Conservation (phyloP, 2,797 vertebrate species). For the Acanthopagrus latus region DNA sequence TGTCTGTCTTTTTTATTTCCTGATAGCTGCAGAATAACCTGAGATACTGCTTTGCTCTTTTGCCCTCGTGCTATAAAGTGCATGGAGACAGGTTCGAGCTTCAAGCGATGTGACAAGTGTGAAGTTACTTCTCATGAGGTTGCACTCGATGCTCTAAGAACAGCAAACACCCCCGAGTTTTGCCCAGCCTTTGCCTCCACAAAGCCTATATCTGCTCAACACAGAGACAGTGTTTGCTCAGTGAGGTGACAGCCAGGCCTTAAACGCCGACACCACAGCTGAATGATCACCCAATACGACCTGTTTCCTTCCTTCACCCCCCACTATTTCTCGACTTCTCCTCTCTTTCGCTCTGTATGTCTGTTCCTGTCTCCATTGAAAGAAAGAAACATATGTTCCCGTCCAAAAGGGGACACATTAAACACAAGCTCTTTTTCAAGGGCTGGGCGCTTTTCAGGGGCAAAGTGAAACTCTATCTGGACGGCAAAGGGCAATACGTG, state of each 20-base stretch:
- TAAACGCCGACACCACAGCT: conserved; percentile 58
- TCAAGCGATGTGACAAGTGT: conserved; percentile 34
- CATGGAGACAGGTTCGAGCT: conserved; percentile 16
- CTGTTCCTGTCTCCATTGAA: conserved; percentile 63
- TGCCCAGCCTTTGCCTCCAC: conserved; percentile 56
- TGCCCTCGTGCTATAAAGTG: conserved; percentile 31
- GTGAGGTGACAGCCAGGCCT: conserved; percentile 77
- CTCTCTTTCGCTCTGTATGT: conserved; percentile 58
- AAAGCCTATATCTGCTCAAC: conserved; percentile 72
- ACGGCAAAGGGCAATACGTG: conserved; percentile 81
- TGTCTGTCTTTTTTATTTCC: conserved; percentile 62
- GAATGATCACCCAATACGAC: conserved; percentile 68
- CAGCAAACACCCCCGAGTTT: conserved; percentile 29
- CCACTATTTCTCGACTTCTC: conserved; percentile 56
- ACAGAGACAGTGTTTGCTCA: conserved; percentile 78
- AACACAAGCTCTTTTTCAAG: conserved; percentile 81
- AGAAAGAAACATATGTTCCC: conserved; percentile 83
- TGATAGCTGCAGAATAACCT: conserved; percentile 50
- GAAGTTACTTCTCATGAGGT: conserved; percentile 37
- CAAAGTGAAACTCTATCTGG: conserved; percentile 83
- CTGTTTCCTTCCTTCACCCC: conserved; percentile 68
- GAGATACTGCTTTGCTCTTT: conserved; percentile 39
- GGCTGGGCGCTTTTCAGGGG: conserved; percentile 77
- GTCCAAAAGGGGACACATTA: conserved; percentile 78
- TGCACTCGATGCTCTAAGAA: conserved; percentile 20